Evolutionary conservation across 2,797 vertebrate genomes (phyloP).

Genomic region (Phrynocephalus guinanensis): DNA sequence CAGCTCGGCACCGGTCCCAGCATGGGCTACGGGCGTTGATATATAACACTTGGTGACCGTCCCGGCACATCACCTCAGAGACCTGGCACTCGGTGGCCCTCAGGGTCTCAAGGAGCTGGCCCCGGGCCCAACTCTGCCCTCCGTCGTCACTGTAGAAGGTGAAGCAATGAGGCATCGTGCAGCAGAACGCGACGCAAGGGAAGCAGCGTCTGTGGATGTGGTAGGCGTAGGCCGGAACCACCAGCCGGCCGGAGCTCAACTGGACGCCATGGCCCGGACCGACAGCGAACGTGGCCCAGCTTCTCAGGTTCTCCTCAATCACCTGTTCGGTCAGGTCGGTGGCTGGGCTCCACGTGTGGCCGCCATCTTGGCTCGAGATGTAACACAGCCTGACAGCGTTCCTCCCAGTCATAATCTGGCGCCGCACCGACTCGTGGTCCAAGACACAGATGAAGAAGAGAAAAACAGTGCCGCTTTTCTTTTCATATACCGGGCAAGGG

Average conservation of each 20-base stretch:
- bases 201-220: constrained; percentile 57
- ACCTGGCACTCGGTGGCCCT: constrained; percentile 87
- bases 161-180: constrained; percentile 80
- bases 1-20: constrained; percentile 75
- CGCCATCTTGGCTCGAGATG: constrained; percentile 81
- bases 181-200: constrained; percentile 66
- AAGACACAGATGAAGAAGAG: constrained; percentile 92
- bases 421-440: constrained; percentile 70
- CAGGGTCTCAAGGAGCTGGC: constrained; percentile 50
- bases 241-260: constrained; percentile 82
- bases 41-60: constrained; percentile 79
- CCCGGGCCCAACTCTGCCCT: constrained; percentile 84
- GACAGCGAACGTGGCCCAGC: constrained; percentile 92
- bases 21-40: constrained; percentile 85
- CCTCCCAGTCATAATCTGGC: constrained; percentile 81
- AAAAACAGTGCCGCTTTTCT: constrained; percentile 79
- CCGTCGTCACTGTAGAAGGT: constrained; percentile 89
- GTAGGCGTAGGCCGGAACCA: constrained; percentile 87
- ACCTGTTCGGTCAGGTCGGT: constrained; percentile 85
- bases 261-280: constrained; percentile 94
- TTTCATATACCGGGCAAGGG: constrained; percentile 91
- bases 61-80: constrained; percentile 81
- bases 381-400: constrained; percentile 86
- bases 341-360: constrained; percentile 80
- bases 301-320: constrained; percentile 74